Percentiles rank a stretch among this genome's conserved stretches.
These are phyloP conservation scores for Caenorhabditis sp. DNA, from an alignment of 2,888 invertebrate genomes.

Conservation along the genomic window DNA sequence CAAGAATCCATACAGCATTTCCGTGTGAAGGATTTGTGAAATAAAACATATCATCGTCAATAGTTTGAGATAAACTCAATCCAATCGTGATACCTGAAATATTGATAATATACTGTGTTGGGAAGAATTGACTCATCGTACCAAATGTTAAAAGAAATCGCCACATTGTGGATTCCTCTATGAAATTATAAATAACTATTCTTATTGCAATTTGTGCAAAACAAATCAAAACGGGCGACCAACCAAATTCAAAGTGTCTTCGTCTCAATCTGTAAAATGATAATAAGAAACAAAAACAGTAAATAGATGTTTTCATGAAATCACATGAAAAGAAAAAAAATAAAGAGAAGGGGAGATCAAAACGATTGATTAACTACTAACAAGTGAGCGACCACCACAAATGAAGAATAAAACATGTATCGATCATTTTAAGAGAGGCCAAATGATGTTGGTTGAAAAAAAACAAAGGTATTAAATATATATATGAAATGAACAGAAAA, in stretches of 20 bases:
- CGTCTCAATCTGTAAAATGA: neutral
- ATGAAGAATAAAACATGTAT: neutral
- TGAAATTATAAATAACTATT: neutral
- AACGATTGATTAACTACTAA: neutral
- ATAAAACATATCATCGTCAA: constrained; percentile 50
- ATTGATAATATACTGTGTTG: neutral
- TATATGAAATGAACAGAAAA: neutral
- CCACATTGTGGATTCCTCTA: constrained; percentile 4
- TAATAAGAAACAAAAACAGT: neutral
- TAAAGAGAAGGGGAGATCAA: neutral
- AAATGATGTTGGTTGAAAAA: neutral
- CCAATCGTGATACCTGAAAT: constrained; percentile 31
- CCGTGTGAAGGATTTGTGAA: constrained; percentile 49
- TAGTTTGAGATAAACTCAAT: constrained; percentile 26
- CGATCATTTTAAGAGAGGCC: neutral
- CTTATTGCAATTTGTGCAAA: neutral
- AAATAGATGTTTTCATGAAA: neutral
- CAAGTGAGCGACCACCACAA: neutral
- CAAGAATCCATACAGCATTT: constrained; percentile 56
- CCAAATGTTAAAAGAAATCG: constrained; percentile 38
- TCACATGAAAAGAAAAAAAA: neutral
- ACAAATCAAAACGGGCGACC: neutral
- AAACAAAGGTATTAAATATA: neutral
- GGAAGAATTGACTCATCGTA: constrained; percentile 6
- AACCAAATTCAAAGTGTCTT: neutral